Evolutionary conservation across 2,797 vertebrate species (phyloP).

Genomic region (Telmatherina bonti): DNA sequence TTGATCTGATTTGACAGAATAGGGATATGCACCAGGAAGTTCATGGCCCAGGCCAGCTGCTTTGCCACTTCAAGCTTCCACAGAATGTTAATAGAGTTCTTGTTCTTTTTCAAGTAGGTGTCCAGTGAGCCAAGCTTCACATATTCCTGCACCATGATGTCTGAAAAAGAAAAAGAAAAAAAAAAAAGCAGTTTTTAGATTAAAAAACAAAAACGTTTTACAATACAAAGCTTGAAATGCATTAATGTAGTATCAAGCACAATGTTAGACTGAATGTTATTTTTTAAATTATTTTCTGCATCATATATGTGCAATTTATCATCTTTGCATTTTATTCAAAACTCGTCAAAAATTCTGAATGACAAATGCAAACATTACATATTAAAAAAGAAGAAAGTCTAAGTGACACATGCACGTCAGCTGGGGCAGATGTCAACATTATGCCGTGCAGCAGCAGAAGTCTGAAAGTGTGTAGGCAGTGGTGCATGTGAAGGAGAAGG

Average conservation of each 20-base stretch:
- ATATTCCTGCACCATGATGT: constrained; percentile 97
- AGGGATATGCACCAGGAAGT: constrained; percentile 90
- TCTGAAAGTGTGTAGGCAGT: background rate
- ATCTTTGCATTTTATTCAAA: background rate
- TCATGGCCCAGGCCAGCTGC: constrained; percentile 97
- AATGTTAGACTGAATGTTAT: background rate
- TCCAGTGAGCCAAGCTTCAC: constrained; percentile 96
- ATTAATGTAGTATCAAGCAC: background rate
- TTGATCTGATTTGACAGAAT: background rate
- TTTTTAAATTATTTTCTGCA: background rate
- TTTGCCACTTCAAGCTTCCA: constrained; percentile 99
- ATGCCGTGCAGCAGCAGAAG: background rate
- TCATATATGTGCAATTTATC: background rate
- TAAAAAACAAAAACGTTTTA: background rate
- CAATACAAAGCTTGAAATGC: background rate
- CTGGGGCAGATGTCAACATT: background rate
- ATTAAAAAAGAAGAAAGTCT: background rate
- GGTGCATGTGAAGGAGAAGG: constrained; percentile 10
- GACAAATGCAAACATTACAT: background rate
- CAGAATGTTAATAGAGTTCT: constrained; percentile 90
- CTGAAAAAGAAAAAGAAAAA: constrained; percentile 64
- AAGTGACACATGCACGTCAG: too few relatives aligned
- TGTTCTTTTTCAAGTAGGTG: constrained; percentile 95
- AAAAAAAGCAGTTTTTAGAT: background rate
- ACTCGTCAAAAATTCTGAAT: background rate